Evolutionary conservation across 2,888 invertebrate species (phyloP).

Genomic region (Athalia circularis): DNA sequence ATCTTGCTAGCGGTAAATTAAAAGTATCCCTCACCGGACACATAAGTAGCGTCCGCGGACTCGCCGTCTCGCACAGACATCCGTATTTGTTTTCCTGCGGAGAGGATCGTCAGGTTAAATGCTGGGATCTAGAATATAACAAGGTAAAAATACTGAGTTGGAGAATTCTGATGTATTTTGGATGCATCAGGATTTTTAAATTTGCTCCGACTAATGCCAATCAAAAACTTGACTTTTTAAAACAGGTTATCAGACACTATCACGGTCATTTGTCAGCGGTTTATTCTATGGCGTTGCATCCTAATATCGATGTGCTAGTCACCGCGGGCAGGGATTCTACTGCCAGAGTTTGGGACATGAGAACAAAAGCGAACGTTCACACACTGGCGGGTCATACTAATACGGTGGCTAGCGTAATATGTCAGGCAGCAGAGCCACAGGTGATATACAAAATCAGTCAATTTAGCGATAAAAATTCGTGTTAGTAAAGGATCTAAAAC

Average conservation of each 20-base stretch:
- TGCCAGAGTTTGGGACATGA: constrained; percentile 98
- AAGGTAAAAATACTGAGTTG: constrained; percentile 78
- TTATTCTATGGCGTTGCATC: constrained; percentile 94
- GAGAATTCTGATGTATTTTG: background rate
- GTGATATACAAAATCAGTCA: constrained; percentile 66
- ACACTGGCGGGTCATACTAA: constrained; percentile 97
- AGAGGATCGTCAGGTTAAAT: constrained; percentile 99
- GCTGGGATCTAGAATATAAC: constrained; percentile 99
- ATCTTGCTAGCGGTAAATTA: constrained; percentile 94
- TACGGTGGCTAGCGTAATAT: constrained; percentile 95
- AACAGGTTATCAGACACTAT: constrained; percentile 94
- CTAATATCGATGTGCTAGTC: constrained; percentile 94
- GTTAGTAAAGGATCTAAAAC: constrained; percentile 1
- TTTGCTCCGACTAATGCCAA: background rate
- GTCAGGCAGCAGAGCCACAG: constrained; percentile 96
- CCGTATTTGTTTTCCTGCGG: constrained; percentile 99
- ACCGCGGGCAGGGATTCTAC: constrained; percentile 97
- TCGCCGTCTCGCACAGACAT: constrained; percentile 95
- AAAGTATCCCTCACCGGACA: constrained; percentile 99
- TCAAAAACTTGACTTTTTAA: constrained; percentile 45
- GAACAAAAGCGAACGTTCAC: constrained; percentile 98
- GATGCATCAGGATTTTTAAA: background rate
- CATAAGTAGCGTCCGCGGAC: constrained; percentile 96
- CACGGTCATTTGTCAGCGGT: constrained; percentile 99
- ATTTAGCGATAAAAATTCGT: background rate